Percentiles rank a stretch among this genome's conserved stretches.
Evolutionary conservation across 2,797 vertebrate genomes (phyloP).

Genomic region (Corythornis leucogaster): DNA sequence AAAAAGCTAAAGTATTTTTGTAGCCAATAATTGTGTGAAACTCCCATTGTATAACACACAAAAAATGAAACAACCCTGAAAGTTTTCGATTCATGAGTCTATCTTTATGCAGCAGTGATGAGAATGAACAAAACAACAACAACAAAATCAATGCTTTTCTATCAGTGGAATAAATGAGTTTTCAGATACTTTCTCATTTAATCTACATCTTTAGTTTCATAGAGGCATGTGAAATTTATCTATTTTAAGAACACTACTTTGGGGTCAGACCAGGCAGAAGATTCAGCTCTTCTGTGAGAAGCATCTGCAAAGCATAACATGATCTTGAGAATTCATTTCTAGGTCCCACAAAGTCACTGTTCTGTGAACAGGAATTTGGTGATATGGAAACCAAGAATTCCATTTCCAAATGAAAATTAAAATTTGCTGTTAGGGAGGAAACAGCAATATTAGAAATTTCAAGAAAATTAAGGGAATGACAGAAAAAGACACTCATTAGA

Average conservation of each 20-base stretch:
- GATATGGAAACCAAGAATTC: background rate
- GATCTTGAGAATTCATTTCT: background rate
- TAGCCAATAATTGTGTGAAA: background rate
- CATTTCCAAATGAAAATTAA: background rate
- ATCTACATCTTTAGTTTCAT: background rate
- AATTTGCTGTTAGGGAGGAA: background rate
- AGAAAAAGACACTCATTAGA: background rate
- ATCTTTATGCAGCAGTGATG: background rate
- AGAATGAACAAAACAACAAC: background rate
- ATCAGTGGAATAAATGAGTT: background rate
- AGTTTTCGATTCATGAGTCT: background rate
- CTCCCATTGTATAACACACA: background rate
- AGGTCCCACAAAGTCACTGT: background rate
- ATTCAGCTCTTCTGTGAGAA: background rate
- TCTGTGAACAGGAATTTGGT: background rate
- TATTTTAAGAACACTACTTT: background rate
- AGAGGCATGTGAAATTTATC: background rate
- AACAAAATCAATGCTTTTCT: background rate
- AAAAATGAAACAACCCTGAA: background rate
- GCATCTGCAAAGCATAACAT: background rate
- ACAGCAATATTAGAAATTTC: rapidly evolving
- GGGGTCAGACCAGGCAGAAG: background rate
- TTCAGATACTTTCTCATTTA: background rate
- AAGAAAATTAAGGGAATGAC: background rate
- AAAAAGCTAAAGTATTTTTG: background rate